Conservation (phyloP, 2,888 invertebrate genomes). For the Chromoteleia sp. region DNA sequence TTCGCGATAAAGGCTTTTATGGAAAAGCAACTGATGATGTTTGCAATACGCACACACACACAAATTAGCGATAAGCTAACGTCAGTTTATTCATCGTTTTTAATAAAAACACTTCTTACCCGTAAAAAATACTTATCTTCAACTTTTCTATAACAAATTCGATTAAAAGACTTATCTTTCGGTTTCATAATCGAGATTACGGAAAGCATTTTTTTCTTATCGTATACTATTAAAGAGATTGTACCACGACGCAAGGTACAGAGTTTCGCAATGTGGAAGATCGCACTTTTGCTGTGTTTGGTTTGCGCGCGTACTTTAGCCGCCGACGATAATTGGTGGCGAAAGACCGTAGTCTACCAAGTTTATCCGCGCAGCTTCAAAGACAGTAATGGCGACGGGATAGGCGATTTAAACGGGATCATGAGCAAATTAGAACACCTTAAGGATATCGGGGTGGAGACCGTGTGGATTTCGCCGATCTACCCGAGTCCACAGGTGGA, state of each 20-base stretch:
- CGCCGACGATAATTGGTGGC: constrained; percentile 90
- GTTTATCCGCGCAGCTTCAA: constrained; percentile 94
- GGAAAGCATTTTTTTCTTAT: neutral
- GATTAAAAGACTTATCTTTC: neutral
- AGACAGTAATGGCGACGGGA: constrained; percentile 88
- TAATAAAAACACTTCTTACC: neutral
- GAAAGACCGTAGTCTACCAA: constrained; percentile 92
- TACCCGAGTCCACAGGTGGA: constrained; percentile 89
- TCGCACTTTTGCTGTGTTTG: neutral
- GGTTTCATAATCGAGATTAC: neutral
- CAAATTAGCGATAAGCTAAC: constrained; percentile 1
- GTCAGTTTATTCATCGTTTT: neutral
- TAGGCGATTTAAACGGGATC: constrained; percentile 70
- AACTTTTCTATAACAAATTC: neutral
- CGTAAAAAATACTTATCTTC: neutral
- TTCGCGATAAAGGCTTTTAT: neutral
- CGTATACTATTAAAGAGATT: neutral
- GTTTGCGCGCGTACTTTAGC: neutral
- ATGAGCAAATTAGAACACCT: constrained; percentile 86
- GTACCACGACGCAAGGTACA: neutral
- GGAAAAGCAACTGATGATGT: neutral
- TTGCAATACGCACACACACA: neutral
- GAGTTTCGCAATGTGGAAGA: constrained; percentile 26
- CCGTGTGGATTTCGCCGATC: constrained; percentile 90
- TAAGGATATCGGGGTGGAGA: constrained; percentile 86